Conservation (phyloP, 2,113 vertebrate species). For the Sinosuthora webbiana region DNA sequence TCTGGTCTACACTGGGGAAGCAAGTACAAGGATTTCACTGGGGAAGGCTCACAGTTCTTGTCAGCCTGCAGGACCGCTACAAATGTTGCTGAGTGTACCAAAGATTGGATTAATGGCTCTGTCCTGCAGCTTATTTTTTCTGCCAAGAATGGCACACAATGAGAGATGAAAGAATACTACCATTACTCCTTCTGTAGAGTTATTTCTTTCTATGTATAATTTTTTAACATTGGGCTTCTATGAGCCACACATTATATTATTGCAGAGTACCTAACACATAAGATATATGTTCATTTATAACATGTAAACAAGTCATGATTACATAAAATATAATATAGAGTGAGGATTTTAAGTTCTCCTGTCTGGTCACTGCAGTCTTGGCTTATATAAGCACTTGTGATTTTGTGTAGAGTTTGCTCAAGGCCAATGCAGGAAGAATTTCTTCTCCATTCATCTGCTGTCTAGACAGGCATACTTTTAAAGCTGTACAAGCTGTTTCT, state of each 20-base stretch:
- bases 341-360: neutral
- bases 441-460: slow-evolving; percentile 49
- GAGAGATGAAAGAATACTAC: neutral
- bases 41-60: neutral
- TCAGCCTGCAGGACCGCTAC: neutral
- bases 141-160: neutral
- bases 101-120: neutral
- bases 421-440: slow-evolving; percentile 1
- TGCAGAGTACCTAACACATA: neutral
- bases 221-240: neutral
- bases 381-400: neutral
- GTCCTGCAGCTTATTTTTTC: neutral
- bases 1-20: neutral
- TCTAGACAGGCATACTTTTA: slow-evolving; percentile 53
- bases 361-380: neutral
- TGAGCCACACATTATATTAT: neutral
- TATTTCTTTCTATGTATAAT: neutral
- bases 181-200: neutral
- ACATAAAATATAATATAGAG: neutral
- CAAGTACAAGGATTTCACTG: neutral
- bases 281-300: neutral
- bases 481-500: slow-evolving; percentile 50
- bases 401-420: slow-evolving; percentile 13
- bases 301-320: neutral
- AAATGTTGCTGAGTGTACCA: neutral